Base-by-base conservation (phyloP, 2,113 vertebrate genomes). In the Struthio camelus region DNA sequence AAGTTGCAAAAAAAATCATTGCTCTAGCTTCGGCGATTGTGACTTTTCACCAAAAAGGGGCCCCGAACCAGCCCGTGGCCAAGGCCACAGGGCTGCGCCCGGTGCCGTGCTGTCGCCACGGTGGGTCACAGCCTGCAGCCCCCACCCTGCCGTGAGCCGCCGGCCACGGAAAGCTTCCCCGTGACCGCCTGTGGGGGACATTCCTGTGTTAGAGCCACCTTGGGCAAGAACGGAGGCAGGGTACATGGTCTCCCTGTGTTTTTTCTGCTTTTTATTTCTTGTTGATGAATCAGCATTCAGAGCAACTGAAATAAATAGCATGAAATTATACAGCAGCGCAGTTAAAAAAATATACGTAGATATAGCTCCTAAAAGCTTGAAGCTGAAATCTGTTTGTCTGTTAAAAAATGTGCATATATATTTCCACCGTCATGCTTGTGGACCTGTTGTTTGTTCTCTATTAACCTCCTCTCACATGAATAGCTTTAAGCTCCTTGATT, bases 391-490 rank as follows among this genome's bases (percentile, higher is more conserved):
- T 58, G 64, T 56, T 14, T 44, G 44, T 50, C 1, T 50, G 50
- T 51, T 83, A 24, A 42, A 78, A 78, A 18, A 1, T 20, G 28
- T 2, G 20, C 61, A 22, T 64, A 14, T 28, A 1, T 50, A 48
- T 82, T 85, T 38, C 32, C 56, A 10, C 44, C 76, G 34, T 11
- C 44, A 16, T 16, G 44, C 17, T 46, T 46, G 44, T 46, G 44
- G 44, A 46, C 14, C 44, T 16, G 44, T 46, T 46, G 5, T 14
- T 46, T 46, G 17, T 46, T 46, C 44, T 46, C 44, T 46, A 16
- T 46, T 1, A 4, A 25, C 50, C 81, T 38, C 32, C 59, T 61
- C 73, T 5, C 0, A 6, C 12, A 22, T 8, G 11, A 40, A 7
- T 6, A 56, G 38, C 7, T 38, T 54, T 56, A 2, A 40, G 28